Evolutionary conservation across 1,140 invertebrate species (phyloP), one percentile per base, ranked within the genome.

Genomic region (Camponotus pennsylvanicus): DNA sequence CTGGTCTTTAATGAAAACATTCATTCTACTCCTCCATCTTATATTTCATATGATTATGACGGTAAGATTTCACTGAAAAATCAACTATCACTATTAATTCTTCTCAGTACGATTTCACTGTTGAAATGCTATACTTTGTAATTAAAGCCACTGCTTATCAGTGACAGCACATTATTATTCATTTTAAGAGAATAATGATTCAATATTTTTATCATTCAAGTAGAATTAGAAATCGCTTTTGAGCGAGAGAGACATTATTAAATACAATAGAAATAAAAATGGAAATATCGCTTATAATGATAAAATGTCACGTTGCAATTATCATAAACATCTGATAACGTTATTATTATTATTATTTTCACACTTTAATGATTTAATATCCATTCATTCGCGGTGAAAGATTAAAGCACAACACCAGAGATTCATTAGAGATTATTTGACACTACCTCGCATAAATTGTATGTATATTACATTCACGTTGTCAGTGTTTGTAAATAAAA

Each of bases 401-500:
- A 83, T 73, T 49, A n/a, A 37, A 83, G 18, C 27, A 57, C 37
- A 80, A 75, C 69, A 75, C 11, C 15, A 11, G 40, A 37, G 52
- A 37, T 61, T 83, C 49, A 83, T 63, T 75, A 83, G 42, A 82
- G 40, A 82, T 7, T 11, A 21, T 27, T 37, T n/a, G 69, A 27
- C 34, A 45, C 40, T 69, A 69, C 42, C 11, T 18, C 55, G 5
- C 11, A 18, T 15, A 49, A 6, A 18, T 49, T 21, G 40, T 73
- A 34, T 59, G 57, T 40, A 27, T 32, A 27, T 32, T 18, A 34
- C 1, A 6, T n/a, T 15, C n/a, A 18, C 8, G 18, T 21, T 27
- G 32, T 15, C 8, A 61, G 5, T 5, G 11, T 71, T 21, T 18
- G 37, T 11, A 73, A 61, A 73, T 63, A 73, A 83, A 83, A 61